Conservation (phyloP, 2,797 vertebrate genomes). For the Octomys mimax region DNA sequence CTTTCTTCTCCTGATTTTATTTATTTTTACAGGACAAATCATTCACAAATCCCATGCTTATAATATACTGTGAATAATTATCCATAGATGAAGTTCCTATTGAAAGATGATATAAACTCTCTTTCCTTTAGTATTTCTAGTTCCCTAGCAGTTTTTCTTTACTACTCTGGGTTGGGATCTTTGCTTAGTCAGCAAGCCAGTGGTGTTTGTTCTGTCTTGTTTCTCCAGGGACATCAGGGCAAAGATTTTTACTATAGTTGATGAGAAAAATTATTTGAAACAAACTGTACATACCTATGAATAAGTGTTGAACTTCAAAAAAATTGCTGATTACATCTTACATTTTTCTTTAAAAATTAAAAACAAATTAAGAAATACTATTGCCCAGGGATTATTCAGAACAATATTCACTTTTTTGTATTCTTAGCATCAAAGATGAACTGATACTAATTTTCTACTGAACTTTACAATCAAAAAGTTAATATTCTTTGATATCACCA, state of each 20-base stretch:
- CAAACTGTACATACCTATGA: not conserved
- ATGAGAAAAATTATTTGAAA: not conserved
- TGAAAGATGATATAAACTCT: not conserved
- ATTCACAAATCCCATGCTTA: constrained; percentile 5
- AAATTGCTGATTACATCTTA: not conserved
- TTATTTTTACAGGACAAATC: not conserved
- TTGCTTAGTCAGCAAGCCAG: not conserved
- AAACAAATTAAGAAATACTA: not conserved
- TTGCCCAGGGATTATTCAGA: not conserved
- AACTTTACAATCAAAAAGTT: constrained; percentile 35
- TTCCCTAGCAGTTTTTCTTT: constrained; percentile 47
- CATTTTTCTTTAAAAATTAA: constrained; percentile 33
- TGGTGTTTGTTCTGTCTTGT: not conserved
- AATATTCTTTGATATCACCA: not conserved
- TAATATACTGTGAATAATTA: not conserved
- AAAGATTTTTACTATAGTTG: not conserved
- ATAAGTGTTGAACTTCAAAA: constrained; percentile 34
- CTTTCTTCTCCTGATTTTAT: too few relatives aligned
- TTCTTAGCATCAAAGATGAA: constrained; percentile 48
- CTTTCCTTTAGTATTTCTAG: constrained; percentile 25
- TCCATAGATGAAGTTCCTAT: not conserved
- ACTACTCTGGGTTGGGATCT: constrained; percentile 11
- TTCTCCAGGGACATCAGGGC: not conserved
- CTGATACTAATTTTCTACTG: constrained; percentile 23
- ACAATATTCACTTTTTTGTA: not conserved